These are phyloP conservation scores for Apis florea DNA, from an alignment of 1,140 invertebrate species.

Conservation along the genomic window DNA sequence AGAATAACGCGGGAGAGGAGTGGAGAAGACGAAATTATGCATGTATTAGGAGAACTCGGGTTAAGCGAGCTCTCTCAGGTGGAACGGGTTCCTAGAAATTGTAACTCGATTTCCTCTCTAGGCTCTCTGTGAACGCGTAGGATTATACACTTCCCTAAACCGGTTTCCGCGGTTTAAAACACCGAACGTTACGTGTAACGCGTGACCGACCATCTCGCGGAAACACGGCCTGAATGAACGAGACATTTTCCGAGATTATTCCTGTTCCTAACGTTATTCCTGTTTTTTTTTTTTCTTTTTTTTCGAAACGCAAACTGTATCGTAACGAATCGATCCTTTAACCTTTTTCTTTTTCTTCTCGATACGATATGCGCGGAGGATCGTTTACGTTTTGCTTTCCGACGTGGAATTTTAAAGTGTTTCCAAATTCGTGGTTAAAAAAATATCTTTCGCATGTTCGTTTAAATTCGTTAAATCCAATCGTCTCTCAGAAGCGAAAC, in stretches of 20 bases:
- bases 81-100: constrained; percentile 38
- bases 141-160: constrained; percentile 26
- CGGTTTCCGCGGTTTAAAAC: constrained; percentile 39
- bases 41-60: constrained; percentile 20
- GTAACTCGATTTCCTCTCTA: constrained; percentile 20
- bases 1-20: background rate
- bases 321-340: too few relatives aligned
- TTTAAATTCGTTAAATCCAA: too few relatives aligned
- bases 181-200: constrained; percentile 25
- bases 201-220: constrained; percentile 19
- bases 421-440: too few relatives aligned
- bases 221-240: constrained; percentile 18
- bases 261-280: too few relatives aligned
- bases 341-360: too few relatives aligned
- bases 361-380: too few relatives aligned
- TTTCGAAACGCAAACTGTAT: too few relatives aligned
- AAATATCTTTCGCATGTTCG: too few relatives aligned
- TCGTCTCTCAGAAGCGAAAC: too few relatives aligned
- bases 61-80: constrained; percentile 27
- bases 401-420: too few relatives aligned
- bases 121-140: constrained; percentile 10
- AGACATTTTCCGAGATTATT: background rate
- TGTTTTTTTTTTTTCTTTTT: too few relatives aligned
- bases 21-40: constrained; percentile 38
- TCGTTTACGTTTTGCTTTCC: too few relatives aligned